Evolutionary conservation across 2,888 invertebrate genomes (phyloP).

Genomic region (Resseliella maxima): DNA sequence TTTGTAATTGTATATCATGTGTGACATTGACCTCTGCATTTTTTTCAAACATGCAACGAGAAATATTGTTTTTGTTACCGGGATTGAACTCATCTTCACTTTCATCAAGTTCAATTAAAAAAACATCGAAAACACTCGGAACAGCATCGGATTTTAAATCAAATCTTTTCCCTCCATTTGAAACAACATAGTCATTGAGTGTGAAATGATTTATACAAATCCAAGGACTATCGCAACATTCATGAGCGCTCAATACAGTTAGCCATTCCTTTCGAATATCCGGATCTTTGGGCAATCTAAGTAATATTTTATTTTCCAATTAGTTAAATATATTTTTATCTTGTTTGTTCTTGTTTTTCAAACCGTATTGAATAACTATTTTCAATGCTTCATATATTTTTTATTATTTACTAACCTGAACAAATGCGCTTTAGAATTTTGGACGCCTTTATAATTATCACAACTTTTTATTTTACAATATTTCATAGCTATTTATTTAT

Average conservation of each 20-base stretch:
- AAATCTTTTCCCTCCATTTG: background rate
- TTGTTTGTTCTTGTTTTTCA: background rate
- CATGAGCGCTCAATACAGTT: background rate
- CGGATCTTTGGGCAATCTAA: too few relatives aligned
- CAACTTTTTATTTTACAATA: slow-evolving; percentile 8
- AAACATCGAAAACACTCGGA: background rate
- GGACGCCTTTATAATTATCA: background rate
- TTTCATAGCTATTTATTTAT: background rate
- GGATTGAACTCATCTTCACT: background rate
- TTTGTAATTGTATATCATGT: too few relatives aligned
- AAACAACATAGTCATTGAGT: background rate
- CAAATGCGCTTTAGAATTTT: background rate
- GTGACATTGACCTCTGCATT: too few relatives aligned
- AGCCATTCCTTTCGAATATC: background rate
- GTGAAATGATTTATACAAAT: background rate
- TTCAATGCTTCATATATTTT: background rate
- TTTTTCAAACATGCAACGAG: too few relatives aligned
- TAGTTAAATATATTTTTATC: too few relatives aligned
- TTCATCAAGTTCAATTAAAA: background rate
- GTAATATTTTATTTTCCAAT: too few relatives aligned
- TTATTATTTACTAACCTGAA: background rate
- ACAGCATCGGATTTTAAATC: background rate
- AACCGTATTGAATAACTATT: too few relatives aligned
- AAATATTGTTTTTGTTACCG: too few relatives aligned
- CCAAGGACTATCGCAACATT: background rate